Base-by-base conservation (phyloP, 2,888 invertebrate species). In the Drosophila maculinotata region DNA sequence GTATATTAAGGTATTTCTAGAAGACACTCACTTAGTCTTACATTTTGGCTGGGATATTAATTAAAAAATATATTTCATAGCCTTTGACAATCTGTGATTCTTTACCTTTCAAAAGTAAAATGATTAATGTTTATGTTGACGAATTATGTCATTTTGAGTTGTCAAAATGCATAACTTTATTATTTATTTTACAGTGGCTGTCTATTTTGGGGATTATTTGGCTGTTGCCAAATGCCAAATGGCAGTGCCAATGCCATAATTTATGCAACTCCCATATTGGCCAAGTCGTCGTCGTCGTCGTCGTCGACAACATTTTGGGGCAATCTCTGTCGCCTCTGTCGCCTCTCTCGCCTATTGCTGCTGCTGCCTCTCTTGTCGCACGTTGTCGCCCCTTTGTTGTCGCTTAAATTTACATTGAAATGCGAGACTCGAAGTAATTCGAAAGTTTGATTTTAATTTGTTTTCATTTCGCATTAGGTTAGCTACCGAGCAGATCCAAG, bases 361-460 rank as follows among this genome's bases (percentile, higher is more conserved):
- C n/a, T 25, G 14, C 52, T 17, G 31, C 10, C 26, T 12, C 57
- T 31, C 26, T 20, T 23, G n/a, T 2, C 12, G 17, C 33, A 25
- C 7, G 2, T 30, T 17, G 30, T 44, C 51, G 59, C 42, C 69
- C 48, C 60, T 66, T 78, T 77, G 84, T 80, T 86, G 84, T 81
- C 79, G 79, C 67, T 79, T 73, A 85, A 84, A 85, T 87, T 83
- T 80, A 83, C 87, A 86, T 84, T 84, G 84, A 84, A 87, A 87
- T 87, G 87, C 87, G 80, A 85, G 76, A 87, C 87, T 83, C 87
- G 87, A 85, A 80, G 84, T 86, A 87, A 86, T 89, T 88, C 79
- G 88, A 84, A 87, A 87, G 89, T 89, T 87, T 87, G 87, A 88
- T 89, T 87, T 88, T 87, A 88, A 88, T 88, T 89, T 89, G 87